These are phyloP conservation scores for Irena cyanogastra DNA, from an alignment of 2,113 vertebrate genomes.

Conservation along the genomic window DNA sequence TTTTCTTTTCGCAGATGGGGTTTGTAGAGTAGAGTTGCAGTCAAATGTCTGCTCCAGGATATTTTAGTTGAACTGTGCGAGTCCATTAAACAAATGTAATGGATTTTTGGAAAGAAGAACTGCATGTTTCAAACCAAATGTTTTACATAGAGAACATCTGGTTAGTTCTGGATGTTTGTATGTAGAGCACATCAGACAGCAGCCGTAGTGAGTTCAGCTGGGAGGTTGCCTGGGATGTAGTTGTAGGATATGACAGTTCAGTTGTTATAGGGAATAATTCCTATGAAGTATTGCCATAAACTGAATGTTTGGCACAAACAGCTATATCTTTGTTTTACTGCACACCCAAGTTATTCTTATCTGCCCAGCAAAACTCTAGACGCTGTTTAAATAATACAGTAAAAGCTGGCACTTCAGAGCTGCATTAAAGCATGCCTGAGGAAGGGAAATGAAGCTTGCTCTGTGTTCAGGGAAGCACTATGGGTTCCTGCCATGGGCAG, in stretches of 20 bases:
- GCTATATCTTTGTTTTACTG: constrained; percentile 45
- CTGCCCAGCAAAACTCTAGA: constrained; percentile 19
- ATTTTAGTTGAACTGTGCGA: constrained; percentile 75
- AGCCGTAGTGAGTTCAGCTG: constrained; percentile 66
- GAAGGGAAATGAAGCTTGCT: background rate
- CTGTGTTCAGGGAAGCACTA: background rate
- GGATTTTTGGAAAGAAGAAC: constrained; percentile 69
- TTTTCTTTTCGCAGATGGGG: constrained; percentile 67
- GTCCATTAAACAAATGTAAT: constrained; percentile 78
- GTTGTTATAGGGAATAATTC: constrained; percentile 66
- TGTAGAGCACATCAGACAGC: constrained; percentile 70
- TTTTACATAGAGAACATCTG: constrained; percentile 81
- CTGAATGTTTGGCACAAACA: constrained; percentile 36
- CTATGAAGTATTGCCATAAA: constrained; percentile 72
- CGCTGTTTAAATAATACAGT: background rate
- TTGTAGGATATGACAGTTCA: constrained; percentile 70
- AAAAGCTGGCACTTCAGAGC: constrained; percentile 8
- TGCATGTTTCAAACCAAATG: constrained; percentile 72
- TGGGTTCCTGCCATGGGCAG: background rate
- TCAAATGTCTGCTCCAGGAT: constrained; percentile 76
- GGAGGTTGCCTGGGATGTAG: constrained; percentile 71
- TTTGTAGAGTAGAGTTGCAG: constrained; percentile 65
- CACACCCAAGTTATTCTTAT: constrained; percentile 49
- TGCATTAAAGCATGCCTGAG: background rate
- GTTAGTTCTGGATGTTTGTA: constrained; percentile 70